These are phyloP conservation scores for Cephalopachus bancanus DNA, from an alignment of 2,797 vertebrate species.

Conservation along the genomic window DNA sequence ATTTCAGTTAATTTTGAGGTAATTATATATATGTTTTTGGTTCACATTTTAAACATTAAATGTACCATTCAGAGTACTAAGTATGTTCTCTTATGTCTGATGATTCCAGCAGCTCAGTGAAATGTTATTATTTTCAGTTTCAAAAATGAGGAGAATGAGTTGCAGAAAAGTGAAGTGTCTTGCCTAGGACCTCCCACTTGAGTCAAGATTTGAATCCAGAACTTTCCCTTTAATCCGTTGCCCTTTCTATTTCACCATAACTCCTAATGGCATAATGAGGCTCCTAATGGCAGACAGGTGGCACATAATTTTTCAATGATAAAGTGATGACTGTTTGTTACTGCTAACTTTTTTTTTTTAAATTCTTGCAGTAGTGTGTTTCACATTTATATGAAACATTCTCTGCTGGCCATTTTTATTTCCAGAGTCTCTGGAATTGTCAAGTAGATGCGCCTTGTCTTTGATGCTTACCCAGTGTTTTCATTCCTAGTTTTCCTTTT, in stretches of 20 bases:
- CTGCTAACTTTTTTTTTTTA: background rate
- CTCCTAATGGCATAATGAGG: background rate
- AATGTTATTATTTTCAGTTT: background rate
- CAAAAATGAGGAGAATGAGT: background rate
- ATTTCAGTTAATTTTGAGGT: conserved; percentile 16
- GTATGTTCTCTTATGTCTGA: background rate
- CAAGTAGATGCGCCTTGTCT: background rate
- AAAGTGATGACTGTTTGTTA: background rate
- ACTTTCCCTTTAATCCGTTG: background rate
- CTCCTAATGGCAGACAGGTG: background rate
- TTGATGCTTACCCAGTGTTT: background rate
- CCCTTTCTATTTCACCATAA: background rate
- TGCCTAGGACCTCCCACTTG: background rate
- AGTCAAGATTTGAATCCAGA: background rate
- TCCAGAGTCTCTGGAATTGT: background rate
- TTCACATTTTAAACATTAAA: background rate
- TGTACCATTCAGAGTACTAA: background rate
- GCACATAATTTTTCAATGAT: background rate
- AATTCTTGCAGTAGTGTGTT: background rate
- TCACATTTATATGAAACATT: background rate
- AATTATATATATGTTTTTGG: background rate
- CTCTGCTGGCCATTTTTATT: background rate
- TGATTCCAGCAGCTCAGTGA: background rate
- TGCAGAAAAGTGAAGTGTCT: background rate
- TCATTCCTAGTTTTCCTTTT: background rate